Evolutionary conservation across 2,888 invertebrate species (phyloP).

Genomic region (Volucella inflata): DNA sequence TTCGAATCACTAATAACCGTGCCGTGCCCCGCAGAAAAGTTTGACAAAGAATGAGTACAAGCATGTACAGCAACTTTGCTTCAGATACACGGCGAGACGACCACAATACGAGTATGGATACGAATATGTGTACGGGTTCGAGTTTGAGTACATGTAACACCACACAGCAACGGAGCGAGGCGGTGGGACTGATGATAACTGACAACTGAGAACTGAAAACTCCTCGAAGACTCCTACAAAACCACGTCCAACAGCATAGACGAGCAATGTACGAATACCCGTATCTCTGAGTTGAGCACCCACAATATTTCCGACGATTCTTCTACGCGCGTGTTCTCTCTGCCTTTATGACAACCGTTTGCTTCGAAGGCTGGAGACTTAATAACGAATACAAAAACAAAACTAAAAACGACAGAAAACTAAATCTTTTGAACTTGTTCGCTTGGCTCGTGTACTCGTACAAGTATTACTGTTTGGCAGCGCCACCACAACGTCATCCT

Average conservation of each 20-base stretch:
- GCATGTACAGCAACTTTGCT: too few species aligned
- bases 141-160: not conserved
- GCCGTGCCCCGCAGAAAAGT: too few species aligned
- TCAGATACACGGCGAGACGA: too few species aligned
- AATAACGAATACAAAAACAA: conserved; percentile 78
- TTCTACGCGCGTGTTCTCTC: conserved; percentile 20
- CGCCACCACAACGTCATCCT: conserved; percentile 11
- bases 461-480: conserved; percentile 47
- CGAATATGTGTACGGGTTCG: too few species aligned
- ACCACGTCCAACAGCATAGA: conserved; percentile 55
- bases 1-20: too few species aligned
- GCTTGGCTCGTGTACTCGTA: conserved; percentile 35
- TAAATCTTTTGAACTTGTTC: conserved; percentile 60
- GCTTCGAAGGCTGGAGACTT: conserved; percentile 82
- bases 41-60: too few species aligned
- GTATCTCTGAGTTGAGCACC: conserved; percentile 44
- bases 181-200: not conserved
- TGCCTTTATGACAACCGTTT: conserved; percentile 79
- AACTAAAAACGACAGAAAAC: conserved; percentile 18
- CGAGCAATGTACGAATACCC: conserved; percentile 32
- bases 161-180: conserved; percentile 17
- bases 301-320: conserved; percentile 42
- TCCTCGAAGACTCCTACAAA: conserved; percentile 52
- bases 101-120: too few species aligned
- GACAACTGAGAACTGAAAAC: not conserved